Percentiles rank a stretch among this genome's conserved stretches.
Conservation (phyloP, 2,113 vertebrate species). For the Amphiprion ocellaris region DNA sequence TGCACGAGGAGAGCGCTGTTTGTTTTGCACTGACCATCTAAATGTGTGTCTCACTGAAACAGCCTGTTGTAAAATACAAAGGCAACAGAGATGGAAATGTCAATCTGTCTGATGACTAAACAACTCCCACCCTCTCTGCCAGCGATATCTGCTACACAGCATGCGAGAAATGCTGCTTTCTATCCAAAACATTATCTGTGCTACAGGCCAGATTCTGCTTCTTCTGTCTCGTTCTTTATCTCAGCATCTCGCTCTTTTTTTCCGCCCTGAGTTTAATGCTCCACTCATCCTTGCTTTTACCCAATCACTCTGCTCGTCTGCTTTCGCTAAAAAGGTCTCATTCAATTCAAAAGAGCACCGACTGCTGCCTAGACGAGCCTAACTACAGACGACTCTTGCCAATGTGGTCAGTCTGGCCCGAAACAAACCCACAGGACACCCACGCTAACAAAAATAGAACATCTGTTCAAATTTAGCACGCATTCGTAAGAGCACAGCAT, state of each 20-base stretch:
- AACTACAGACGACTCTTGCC: slow-evolving; percentile 65
- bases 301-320: neutral
- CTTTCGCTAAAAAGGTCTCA: slow-evolving; percentile 35
- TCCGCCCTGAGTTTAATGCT: slow-evolving; percentile 16
- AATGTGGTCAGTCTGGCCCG: slow-evolving; percentile 48
- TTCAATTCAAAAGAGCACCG: slow-evolving; percentile 36
- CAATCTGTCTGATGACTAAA: slow-evolving; percentile 56
- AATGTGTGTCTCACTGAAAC: slow-evolving; percentile 30
- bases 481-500: slow-evolving; percentile 54
- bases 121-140: slow-evolving; percentile 34
- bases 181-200: slow-evolving; percentile 15
- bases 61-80: slow-evolving; percentile 57
- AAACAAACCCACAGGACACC: slow-evolving; percentile 59
- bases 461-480: slow-evolving; percentile 69
- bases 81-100: slow-evolving; percentile 62
- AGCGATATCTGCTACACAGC: slow-evolving; percentile 31
- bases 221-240: neutral
- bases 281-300: slow-evolving; percentile 13
- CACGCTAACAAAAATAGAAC: slow-evolving; percentile 59
- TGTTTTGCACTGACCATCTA: slow-evolving; percentile 58
- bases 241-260: neutral
- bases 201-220: neutral
- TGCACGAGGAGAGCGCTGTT: slow-evolving; percentile 48
- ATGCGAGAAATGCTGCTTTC: slow-evolving; percentile 24
- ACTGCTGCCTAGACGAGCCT: slow-evolving; percentile 50